Evolutionary conservation across 1,140 invertebrate species (phyloP), one percentile per base, ranked within the genome.

Genomic region (Zaprionus nigranus): DNA sequence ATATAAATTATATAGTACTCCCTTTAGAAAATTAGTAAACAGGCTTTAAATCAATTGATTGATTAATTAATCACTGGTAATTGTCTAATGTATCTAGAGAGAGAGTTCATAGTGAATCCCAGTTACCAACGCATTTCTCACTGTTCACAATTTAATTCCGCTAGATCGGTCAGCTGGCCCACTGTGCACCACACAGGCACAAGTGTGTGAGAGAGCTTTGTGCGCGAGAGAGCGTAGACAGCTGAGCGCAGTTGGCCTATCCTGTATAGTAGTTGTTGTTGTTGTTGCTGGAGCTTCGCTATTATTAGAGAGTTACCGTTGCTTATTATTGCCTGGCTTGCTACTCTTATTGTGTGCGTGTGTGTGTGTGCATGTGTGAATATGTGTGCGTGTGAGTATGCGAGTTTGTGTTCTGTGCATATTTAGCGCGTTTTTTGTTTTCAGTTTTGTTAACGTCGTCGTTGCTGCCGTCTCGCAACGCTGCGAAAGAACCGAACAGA

Each of bases 281-380:
- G 40, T 63, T 78, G 62, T 66, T 67, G 40, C 53, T 59, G 57
- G 62, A 69, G 62, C 36, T 54, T 68, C 81, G 83, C 84, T 88
- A 87, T 83, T 88, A 87, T 87, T 87, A 87, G 84, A 87, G 84
- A 88, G 81, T 88, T 90, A 88, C 84, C 84, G 84, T 88, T 88
- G 64, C 75, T 81, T 88, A 90, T 90, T 84, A 90, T 69, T 81
- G 84, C 62, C 61, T 65, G 49, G 40, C n/a, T 82, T 78, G 82
- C 72, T 82, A 86, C 76, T 85, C 79, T 68, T 70, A 70, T 59
- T 61, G 53, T 70, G 30, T 63, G 38, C 53, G 65, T 38, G 30
- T 36, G 66, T 51, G 49, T 36, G 57, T 34, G 43, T 1, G 40
- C 20, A 24, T 46, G 13, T n/a, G 22, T 30, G 36, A 28, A 30